Percentiles rank a stretch among this genome's conserved stretches.
Evolutionary conservation across 2,888 invertebrate species (phyloP).

Genomic region (Calameuta filiformis): DNA sequence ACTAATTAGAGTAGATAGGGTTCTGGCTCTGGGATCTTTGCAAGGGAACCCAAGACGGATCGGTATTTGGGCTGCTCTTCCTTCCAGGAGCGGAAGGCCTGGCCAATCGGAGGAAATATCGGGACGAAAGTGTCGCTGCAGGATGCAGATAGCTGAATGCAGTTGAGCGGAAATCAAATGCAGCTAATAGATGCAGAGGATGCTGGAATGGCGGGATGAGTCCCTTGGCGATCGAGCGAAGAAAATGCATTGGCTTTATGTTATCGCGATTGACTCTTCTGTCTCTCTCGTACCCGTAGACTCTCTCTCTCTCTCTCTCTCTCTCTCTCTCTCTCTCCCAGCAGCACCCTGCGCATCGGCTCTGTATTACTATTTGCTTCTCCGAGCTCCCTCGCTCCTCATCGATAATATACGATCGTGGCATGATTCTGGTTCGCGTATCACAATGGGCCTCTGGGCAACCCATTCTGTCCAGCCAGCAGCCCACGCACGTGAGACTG

Average conservation of each 20-base stretch:
- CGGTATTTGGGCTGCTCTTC: too few species aligned
- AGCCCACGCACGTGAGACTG: conserved; percentile 34
- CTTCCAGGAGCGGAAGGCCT: neutral
- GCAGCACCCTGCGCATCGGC: neutral
- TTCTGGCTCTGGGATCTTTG: neutral
- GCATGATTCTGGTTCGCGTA: conserved; percentile 50
- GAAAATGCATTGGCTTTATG: conserved; percentile 11
- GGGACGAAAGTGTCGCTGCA: neutral
- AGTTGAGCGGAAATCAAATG: neutral
- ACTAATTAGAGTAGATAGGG: conserved; percentile 32
- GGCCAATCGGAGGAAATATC: neutral
- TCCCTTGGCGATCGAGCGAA: conserved; percentile 13
- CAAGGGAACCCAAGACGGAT: neutral
- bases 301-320: conserved; percentile 30
- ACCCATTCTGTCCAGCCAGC: conserved; percentile 29
- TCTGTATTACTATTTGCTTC: neutral
- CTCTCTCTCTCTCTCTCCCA: conserved; percentile 29
- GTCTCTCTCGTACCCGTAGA: neutral
- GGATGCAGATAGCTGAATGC: conserved; percentile 2
- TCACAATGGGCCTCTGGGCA: conserved; percentile 45
- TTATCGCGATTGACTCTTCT: neutral
- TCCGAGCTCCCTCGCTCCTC: conserved; percentile 18
- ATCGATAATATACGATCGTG: conserved; percentile 45
- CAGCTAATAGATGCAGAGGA: neutral
- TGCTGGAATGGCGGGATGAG: neutral